Evolutionary conservation across 1,140 invertebrate species (phyloP).

Genomic region (Bombus haemorrhoidalis): DNA sequence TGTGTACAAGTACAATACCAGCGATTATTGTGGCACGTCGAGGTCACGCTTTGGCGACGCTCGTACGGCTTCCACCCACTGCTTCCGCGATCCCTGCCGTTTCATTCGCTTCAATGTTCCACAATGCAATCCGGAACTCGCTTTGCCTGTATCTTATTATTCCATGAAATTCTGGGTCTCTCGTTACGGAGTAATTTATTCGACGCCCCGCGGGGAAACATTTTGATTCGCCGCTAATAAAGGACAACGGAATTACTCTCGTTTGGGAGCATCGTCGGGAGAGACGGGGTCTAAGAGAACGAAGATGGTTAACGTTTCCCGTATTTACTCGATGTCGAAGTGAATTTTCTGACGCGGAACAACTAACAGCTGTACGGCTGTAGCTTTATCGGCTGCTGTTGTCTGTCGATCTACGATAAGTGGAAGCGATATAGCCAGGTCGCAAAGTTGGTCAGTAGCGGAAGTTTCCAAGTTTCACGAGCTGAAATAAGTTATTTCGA

Average conservation of each 20-base stretch:
- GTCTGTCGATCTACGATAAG: neutral
- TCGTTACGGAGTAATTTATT: slow-evolving; percentile 24
- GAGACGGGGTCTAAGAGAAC: neutral
- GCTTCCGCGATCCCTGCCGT: neutral
- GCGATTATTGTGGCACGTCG: neutral
- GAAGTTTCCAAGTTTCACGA: neutral
- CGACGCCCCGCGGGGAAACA: neutral
- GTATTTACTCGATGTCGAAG: neutral
- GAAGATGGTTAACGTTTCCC: neutral
- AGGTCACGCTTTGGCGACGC: neutral
- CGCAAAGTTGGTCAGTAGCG: too few species aligned
- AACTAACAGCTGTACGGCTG: too few species aligned
- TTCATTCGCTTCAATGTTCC: neutral
- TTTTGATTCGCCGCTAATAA: slow-evolving; percentile 29
- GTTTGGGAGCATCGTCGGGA: slow-evolving; percentile 1
- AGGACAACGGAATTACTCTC: slow-evolving; percentile 20
- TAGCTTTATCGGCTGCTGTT: neutral
- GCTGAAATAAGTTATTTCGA: neutral
- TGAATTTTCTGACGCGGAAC: neutral
- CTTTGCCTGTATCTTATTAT: neutral
- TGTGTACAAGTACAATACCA: neutral
- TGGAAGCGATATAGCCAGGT: neutral
- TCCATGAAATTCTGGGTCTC: slow-evolving; percentile 9
- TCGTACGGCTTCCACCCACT: too few species aligned
- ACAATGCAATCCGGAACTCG: neutral